Evolutionary conservation across 2,797 vertebrate genomes (phyloP).

Genomic region (Heliangelus exortis): DNA sequence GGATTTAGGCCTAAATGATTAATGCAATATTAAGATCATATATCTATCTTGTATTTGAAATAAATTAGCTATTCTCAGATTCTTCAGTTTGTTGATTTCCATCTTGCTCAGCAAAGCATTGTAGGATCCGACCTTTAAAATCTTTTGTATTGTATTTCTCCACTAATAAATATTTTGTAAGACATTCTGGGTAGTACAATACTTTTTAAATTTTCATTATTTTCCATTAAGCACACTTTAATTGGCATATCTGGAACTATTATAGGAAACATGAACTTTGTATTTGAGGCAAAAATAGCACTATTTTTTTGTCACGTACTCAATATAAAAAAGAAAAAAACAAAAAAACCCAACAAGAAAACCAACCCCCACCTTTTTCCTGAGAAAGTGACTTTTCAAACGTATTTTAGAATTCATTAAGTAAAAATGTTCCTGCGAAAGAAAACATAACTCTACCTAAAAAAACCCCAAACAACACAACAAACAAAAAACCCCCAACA

Average conservation of each 20-base stretch:
- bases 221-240: neutral
- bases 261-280: neutral
- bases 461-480: neutral
- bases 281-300: neutral
- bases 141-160: slow-evolving; percentile 21
- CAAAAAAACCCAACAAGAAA: too few relatives aligned
- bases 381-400: neutral
- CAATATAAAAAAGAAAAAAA: neutral
- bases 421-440: slow-evolving; percentile 10
- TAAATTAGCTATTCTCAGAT: neutral
- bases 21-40: slow-evolving; percentile 2
- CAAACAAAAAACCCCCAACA: too few relatives aligned
- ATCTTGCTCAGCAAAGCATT: slow-evolving; percentile 21
- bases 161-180: slow-evolving; percentile 47
- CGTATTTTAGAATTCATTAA: neutral
- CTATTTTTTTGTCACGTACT: neutral
- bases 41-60: neutral
- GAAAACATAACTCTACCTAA: neutral
- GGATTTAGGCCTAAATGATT: neutral
- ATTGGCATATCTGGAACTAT: neutral
- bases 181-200: slow-evolving; percentile 21
- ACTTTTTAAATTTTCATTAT: neutral
- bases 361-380: neutral
- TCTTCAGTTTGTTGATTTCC: neutral
- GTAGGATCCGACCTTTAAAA: neutral